Evolutionary conservation across 2,888 invertebrate genomes (phyloP).

Genomic region (Agriopis aurantiaria): DNA sequence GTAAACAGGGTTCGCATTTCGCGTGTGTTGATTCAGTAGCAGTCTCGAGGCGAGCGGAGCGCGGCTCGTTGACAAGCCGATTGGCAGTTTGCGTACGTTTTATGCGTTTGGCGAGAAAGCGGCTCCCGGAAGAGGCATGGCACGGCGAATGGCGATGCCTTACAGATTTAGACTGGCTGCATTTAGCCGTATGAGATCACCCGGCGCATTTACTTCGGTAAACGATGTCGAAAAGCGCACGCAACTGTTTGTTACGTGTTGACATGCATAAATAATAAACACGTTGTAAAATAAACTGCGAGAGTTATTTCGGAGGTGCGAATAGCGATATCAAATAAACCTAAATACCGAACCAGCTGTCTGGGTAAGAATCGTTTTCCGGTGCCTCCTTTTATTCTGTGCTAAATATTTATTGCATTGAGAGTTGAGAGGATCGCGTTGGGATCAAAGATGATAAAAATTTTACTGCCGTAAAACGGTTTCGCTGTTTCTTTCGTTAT

Average conservation of each 20-base stretch:
- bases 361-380: slow-evolving; percentile 27
- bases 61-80: slow-evolving; percentile 71
- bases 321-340: slow-evolving; percentile 39
- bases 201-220: slow-evolving; percentile 64
- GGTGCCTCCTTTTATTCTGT: slow-evolving; percentile 31
- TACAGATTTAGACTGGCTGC: slow-evolving; percentile 79
- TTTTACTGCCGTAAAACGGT: slow-evolving; percentile 24
- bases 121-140: slow-evolving; percentile 75
- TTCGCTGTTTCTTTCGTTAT: slow-evolving; percentile 28
- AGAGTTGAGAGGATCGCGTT: slow-evolving; percentile 25
- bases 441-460: slow-evolving; percentile 33
- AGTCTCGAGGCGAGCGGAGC: slow-evolving; percentile 55
- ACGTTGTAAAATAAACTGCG: slow-evolving; percentile 40
- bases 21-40: slow-evolving; percentile 66
- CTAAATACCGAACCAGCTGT: slow-evolving; percentile 32
- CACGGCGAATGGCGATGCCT: slow-evolving; percentile 60
- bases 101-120: slow-evolving; percentile 79
- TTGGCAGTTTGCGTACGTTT: slow-evolving; percentile 78
- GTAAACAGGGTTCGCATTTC: slow-evolving; percentile 69
- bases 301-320: slow-evolving; percentile 43
- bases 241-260: slow-evolving; percentile 44
- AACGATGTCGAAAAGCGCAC: slow-evolving; percentile 48
- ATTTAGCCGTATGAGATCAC: slow-evolving; percentile 80
- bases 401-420: slow-evolving; percentile 33
- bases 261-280: slow-evolving; percentile 45